A percentile compares a stretch with the other conserved stretches of the same genome.
Conservation (phyloP, 2,113 vertebrate genomes). For the Ellobius talpinus region DNA sequence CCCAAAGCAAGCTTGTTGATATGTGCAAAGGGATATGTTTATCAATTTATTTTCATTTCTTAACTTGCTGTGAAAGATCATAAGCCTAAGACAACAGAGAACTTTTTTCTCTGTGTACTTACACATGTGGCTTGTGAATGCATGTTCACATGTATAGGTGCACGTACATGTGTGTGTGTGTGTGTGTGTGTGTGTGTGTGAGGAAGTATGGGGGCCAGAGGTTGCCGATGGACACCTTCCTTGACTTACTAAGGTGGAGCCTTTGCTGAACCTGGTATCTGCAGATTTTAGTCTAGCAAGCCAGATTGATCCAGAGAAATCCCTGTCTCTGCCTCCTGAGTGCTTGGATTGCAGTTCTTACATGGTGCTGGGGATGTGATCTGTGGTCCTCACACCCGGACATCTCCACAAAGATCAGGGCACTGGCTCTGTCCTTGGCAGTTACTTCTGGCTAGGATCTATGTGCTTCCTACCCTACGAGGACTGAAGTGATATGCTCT, state of each 20-base stretch:
- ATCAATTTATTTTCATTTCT: conserved; percentile 35
- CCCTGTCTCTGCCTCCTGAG: background rate
- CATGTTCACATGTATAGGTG: background rate
- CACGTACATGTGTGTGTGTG: background rate
- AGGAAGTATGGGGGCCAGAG: background rate
- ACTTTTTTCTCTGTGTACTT: background rate
- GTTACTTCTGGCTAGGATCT: background rate
- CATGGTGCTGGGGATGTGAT: background rate
- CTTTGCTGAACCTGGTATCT: background rate
- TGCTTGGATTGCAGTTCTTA: background rate
- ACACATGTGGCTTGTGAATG: background rate
- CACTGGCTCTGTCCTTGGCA: background rate
- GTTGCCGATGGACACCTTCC: background rate
- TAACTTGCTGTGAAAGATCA: background rate
- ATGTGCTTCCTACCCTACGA: background rate
- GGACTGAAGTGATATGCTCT: background rate
- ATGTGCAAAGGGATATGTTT: background rate
- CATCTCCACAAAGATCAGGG: too few relatives aligned
- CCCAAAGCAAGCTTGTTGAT: conserved; percentile 9
- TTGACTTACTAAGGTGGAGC: background rate
- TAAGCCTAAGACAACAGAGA: background rate
- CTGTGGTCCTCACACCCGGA: background rate
- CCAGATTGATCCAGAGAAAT: background rate
- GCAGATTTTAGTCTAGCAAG: background rate
- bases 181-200: background rate